Evolutionary conservation across 2,888 invertebrate species (phyloP).

Genomic region (Leptopterna dolabrata): DNA sequence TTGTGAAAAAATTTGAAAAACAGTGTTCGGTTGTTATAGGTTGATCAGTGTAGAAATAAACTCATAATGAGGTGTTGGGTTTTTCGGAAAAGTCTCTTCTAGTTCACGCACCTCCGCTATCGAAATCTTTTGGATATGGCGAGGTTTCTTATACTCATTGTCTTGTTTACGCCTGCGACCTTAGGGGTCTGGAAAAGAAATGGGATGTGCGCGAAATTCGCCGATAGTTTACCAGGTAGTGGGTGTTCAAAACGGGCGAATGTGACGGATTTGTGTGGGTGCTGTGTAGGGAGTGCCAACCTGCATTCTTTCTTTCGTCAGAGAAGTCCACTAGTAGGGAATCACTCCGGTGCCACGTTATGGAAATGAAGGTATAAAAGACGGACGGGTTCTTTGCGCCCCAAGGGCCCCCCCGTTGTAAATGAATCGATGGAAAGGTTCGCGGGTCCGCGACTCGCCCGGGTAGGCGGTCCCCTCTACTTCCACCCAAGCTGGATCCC

Average conservation of each 20-base stretch:
- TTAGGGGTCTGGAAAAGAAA: too few relatives aligned
- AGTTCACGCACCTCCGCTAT: too few relatives aligned
- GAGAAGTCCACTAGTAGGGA: not conserved
- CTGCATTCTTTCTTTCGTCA: not conserved
- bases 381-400: not conserved
- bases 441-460: conserved; percentile 27
- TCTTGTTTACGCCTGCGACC: too few relatives aligned
- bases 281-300: not conserved
- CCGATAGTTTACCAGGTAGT: not conserved
- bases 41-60: too few relatives aligned
- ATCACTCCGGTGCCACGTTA: conserved; percentile 9
- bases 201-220: too few relatives aligned
- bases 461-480: conserved; percentile 27
- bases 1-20: too few relatives aligned
- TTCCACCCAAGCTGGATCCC: not conserved
- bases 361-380: conserved; percentile 30
- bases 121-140: too few relatives aligned
- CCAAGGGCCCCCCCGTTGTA: conserved; percentile 16
- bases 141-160: too few relatives aligned
- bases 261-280: not conserved
- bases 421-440: conserved; percentile 29
- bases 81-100: too few relatives aligned
- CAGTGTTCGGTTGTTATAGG: too few relatives aligned
- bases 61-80: too few relatives aligned
- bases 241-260: not conserved